Percentiles rank a stretch among this genome's conserved stretches.
These are phyloP conservation scores for Tragelaphus buxtoni DNA, from an alignment of 2,113 vertebrate species.

Conservation along the genomic window DNA sequence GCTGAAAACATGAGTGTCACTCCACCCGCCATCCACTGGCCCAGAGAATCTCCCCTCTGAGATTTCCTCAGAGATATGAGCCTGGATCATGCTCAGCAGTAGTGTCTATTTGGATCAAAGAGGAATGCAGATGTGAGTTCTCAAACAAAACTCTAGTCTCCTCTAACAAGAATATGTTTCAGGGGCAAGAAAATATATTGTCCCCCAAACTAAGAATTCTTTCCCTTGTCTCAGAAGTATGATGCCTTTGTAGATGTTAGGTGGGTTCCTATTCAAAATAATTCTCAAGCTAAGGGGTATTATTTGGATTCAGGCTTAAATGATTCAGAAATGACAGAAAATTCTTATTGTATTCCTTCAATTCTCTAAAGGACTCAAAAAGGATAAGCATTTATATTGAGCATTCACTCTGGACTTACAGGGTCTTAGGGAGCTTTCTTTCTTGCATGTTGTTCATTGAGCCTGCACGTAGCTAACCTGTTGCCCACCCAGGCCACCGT, in stretches of 20 bases:
- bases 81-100: not conserved
- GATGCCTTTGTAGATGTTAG: not conserved
- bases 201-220: not conserved
- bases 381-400: slow-evolving; percentile 55
- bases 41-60: not conserved
- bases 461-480: not conserved
- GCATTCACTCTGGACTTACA: slow-evolving; percentile 73
- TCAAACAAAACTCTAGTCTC: not conserved
- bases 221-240: not conserved
- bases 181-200: not conserved
- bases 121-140: not conserved
- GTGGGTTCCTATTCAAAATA: slow-evolving; percentile 46
- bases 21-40: too few relatives aligned
- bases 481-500: not conserved
- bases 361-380: slow-evolving; percentile 67
- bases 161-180: not conserved
- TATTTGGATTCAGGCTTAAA: slow-evolving; percentile 55
- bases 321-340: slow-evolving; percentile 76
- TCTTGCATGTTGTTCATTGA: slow-evolving; percentile 51
- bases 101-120: not conserved
- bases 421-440: slow-evolving; percentile 67
- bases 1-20: not conserved
- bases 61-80: not conserved
- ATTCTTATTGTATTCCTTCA: slow-evolving; percentile 57
- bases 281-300: slow-evolving; percentile 65